phyloP scores from a whole-genome alignment of 2,113 vertebrate genomes.

The Oceanodroma tethys region DNA sequence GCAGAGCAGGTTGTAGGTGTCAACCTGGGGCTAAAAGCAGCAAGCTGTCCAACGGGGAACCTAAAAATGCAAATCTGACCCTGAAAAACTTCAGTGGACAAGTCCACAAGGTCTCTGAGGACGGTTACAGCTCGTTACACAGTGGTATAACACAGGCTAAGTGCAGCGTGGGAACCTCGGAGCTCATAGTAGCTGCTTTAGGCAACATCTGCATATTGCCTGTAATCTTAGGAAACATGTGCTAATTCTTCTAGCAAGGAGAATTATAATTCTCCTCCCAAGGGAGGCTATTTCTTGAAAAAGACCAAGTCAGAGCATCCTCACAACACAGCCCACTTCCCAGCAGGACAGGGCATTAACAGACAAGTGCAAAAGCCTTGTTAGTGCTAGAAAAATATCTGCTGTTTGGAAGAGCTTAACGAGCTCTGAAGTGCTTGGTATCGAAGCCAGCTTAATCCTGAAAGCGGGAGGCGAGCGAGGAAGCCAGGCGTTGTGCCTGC shows the following conservation, averaged over 20 bases:
- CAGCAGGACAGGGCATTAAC: not conserved
- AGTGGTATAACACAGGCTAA: not conserved
- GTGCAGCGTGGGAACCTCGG: not conserved
- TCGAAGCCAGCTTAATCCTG: not conserved
- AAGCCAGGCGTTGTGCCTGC: not conserved
- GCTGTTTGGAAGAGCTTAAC: not conserved
- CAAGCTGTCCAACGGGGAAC: not conserved
- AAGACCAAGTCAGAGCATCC: not conserved
- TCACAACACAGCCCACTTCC: fast-evolving
- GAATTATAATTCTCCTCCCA: not conserved
- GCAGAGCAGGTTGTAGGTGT: not conserved
- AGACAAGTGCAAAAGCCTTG: not conserved
- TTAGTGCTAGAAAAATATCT: not conserved
- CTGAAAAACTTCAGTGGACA: not conserved
- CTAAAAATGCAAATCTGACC: not conserved
- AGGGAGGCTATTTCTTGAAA: not conserved
- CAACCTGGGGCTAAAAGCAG: not conserved
- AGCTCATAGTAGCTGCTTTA: not conserved
- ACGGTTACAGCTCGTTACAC: not conserved
- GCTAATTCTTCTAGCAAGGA: not conserved
- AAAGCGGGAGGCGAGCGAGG: fast-evolving
- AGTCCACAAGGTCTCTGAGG: not conserved
- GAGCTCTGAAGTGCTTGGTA: not conserved
- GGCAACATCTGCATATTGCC: no score
- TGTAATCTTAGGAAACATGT: not conserved